Conservation (phyloP, 2,888 invertebrate species). For the Drosophila planitibia region DNA sequence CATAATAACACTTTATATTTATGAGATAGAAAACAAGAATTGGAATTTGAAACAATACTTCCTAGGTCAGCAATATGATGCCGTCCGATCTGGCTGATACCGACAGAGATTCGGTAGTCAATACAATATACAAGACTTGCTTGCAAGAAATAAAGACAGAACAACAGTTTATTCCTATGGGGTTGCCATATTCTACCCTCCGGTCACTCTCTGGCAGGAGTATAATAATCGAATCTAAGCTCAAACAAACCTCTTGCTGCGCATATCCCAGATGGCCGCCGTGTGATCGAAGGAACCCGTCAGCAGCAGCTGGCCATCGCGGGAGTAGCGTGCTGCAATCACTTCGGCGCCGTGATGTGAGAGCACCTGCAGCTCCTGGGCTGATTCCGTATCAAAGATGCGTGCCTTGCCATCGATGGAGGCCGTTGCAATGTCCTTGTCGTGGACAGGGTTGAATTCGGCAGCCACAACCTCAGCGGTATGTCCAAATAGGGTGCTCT, state of each 20-base stretch:
- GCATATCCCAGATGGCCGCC: slow-evolving; percentile 91
- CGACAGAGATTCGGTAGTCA: neutral
- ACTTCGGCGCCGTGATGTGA: slow-evolving; percentile 91
- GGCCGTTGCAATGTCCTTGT: slow-evolving; percentile 89
- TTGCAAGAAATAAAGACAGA: neutral
- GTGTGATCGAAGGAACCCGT: slow-evolving; percentile 93
- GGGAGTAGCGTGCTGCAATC: slow-evolving; percentile 90
- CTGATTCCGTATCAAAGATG: slow-evolving; percentile 89
- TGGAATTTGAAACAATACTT: neutral
- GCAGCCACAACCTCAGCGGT: slow-evolving; percentile 90
- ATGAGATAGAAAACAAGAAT: neutral
- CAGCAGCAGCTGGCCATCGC: slow-evolving; percentile 89
- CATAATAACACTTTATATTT: neutral
- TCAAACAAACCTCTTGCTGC: slow-evolving; percentile 87
- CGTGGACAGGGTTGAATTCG: slow-evolving; percentile 88
- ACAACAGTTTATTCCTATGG: neutral
- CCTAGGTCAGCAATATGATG: neutral
- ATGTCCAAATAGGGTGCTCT: slow-evolving; percentile 91
- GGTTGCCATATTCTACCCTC: neutral
- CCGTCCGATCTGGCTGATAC: neutral
- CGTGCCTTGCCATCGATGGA: slow-evolving; percentile 92
- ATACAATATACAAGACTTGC: neutral
- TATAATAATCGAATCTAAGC: neutral
- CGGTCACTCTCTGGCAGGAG: neutral
- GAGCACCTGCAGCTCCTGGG: slow-evolving; percentile 88